Evolutionary conservation across 2,888 invertebrate genomes (phyloP), one percentile per base, ranked within the genome.

Genomic region (Stegana nigrithorax): DNA sequence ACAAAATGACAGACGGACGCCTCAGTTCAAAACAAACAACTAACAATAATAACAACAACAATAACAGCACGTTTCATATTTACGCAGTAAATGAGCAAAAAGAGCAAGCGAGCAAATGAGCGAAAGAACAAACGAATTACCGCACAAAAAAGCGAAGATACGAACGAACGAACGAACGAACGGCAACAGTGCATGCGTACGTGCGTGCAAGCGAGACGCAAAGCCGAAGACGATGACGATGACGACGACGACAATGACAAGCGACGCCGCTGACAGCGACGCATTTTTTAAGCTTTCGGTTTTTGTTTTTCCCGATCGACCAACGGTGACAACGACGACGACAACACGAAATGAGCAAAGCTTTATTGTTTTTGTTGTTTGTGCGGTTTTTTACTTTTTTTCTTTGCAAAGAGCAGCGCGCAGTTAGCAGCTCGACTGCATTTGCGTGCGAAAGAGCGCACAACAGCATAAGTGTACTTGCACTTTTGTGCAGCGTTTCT

Each of bases 1-100:
- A 29, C 14, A n/a, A 12, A 39, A 39, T 39, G 6, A 23, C 45
- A 44, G 44, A 44, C 17, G n/a, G 2, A 14, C n/a, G 1, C n/a
- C 26, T 42, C 42, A 63, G 61, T 61, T 47, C 42, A 45, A 58
- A 39, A 60, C 64, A 45, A 45, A 50, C 26, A 25, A 26, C 25
- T 21, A 47, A 4, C 47, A 47, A 47, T 44, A 60, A 47, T 59
- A 66, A 60, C 32, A 64, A 59, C 27, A 63, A 58, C 58, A 59
- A 60, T 59, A 60, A 65, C 58, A 63, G 57, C 26, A 64, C 42
- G 39, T 60, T 61, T 36, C 69, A 73, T 70, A 73, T 73, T 75
- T 75, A 75, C 77, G 75, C 75, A 75, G 76, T 66, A 64, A 75
- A 67, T 63, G 72, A 71, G 63, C 67, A 65, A 32, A 44, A 42